phyloP scores from a whole-genome alignment of 1,140 invertebrate genomes.

The Drosophila fuyamai region DNA sequence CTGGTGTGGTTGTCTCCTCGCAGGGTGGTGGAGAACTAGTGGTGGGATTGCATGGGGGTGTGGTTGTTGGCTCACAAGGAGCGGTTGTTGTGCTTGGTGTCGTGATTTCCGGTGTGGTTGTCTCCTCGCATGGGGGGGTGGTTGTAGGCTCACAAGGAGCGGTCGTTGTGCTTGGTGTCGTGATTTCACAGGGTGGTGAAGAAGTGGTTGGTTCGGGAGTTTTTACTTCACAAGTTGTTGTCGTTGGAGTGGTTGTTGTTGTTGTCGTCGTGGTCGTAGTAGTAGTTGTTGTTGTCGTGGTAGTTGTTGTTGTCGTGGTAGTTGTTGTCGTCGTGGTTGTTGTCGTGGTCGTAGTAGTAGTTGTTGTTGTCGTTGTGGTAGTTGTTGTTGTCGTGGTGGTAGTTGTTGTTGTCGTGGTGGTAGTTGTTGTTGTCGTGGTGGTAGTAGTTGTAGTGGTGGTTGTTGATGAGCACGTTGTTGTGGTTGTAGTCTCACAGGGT shows the following conservation, averaged over 20 bases:
- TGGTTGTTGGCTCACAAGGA: not conserved
- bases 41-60: not conserved
- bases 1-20: conserved; percentile 13
- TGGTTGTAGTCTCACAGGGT: not conserved
- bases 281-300: too few relatives aligned
- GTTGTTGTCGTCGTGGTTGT: too few relatives aligned
- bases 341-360: not conserved
- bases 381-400: not conserved
- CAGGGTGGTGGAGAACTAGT: conserved; percentile 1
- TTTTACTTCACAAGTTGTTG: too few relatives aligned
- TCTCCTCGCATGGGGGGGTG: not conserved
- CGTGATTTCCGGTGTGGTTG: conserved; percentile 17
- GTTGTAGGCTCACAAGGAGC: not conserved
- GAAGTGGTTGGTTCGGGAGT: too few relatives aligned
- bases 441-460: not conserved
- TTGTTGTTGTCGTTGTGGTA: not conserved
- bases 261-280: too few relatives aligned
- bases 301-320: too few relatives aligned
- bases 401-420: not conserved
- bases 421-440: not conserved
- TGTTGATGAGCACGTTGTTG: not conserved
- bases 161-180: not conserved
- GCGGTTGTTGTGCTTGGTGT: not conserved
- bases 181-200: too few relatives aligned
- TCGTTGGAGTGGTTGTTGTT: too few relatives aligned